A percentile compares a stretch with the other conserved stretches of the same genome.
Conservation (phyloP, 1,140 invertebrate species). For the Pseudomyrmex flavicornis region DNA sequence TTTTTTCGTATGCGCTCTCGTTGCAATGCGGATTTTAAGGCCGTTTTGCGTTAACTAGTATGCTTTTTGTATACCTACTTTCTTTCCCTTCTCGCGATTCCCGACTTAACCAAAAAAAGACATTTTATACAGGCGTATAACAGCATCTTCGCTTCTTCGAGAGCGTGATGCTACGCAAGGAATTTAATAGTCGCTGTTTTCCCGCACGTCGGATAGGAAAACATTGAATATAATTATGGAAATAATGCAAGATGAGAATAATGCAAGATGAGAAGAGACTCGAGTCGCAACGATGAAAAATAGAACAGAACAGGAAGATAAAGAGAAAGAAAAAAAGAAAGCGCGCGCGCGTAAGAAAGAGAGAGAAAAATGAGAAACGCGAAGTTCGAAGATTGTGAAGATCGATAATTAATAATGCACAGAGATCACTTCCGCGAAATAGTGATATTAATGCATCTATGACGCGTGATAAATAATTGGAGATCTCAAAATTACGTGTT, state of each 20-base stretch:
- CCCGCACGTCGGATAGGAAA: constrained; percentile 9
- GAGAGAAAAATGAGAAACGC: too few relatives aligned
- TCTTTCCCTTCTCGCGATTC: neutral
- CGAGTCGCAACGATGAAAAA: neutral
- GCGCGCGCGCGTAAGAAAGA: too few relatives aligned
- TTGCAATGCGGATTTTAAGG: constrained; percentile 31
- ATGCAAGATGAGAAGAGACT: neutral
- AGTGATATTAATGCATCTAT: too few relatives aligned
- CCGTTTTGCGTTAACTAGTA: constrained; percentile 31
- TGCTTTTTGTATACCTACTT: neutral
- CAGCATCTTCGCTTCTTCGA: neutral
- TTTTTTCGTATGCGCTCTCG: constrained; percentile 40
- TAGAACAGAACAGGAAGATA: neutral
- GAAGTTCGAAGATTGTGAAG: too few relatives aligned
- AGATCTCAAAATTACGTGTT: too few relatives aligned
- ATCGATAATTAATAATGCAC: too few relatives aligned
- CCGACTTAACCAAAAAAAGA: neutral
- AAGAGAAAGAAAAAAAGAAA: neutral
- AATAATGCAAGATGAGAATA: neutral
- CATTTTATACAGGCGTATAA: neutral
- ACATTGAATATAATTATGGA: constrained; percentile 41
- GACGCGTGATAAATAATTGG: too few relatives aligned
- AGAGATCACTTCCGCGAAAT: too few relatives aligned
- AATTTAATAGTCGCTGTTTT: constrained; percentile 23
- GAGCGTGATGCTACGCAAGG: neutral